phyloP scores from a whole-genome alignment of 2,797 vertebrate species.

The Melanotaenia maccullochi region DNA sequence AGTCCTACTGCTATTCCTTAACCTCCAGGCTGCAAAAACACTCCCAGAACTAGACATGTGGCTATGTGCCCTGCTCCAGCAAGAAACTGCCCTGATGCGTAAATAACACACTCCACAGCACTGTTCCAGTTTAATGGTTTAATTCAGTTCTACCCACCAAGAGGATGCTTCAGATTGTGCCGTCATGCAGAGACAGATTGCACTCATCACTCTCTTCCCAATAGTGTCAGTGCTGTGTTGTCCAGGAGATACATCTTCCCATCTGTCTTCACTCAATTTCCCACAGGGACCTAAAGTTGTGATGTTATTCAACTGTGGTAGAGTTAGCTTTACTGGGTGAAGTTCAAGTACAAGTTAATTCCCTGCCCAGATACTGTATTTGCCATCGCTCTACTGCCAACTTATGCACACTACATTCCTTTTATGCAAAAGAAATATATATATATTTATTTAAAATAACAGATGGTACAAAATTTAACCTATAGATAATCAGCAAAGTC shows the following conservation, averaged over 20 bases:
- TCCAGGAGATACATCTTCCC: constrained; percentile 19
- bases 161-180: constrained; percentile 32
- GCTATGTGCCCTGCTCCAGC: not conserved
- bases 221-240: constrained; percentile 35
- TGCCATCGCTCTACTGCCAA: constrained; percentile 34
- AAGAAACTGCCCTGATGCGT: constrained; percentile 15
- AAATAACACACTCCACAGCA: constrained; percentile 27
- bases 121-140: constrained; percentile 22
- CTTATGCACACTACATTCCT: constrained; percentile 19
- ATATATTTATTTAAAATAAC: too few relatives aligned
- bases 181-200: not conserved
- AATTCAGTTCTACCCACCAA: constrained; percentile 28
- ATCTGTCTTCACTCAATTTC: constrained; percentile 61
- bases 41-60: constrained; percentile 21
- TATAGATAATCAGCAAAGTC: not conserved
- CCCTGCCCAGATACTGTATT: constrained; percentile 33
- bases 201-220: constrained; percentile 35
- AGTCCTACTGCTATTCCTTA: constrained; percentile 12
- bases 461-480: not conserved
- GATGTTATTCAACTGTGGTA: constrained; percentile 26
- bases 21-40: constrained; percentile 35
- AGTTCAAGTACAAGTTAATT: constrained; percentile 52
- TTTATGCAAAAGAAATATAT: constrained; percentile 44
- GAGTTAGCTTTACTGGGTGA: constrained; percentile 36
- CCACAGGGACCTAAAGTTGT: constrained; percentile 62